Base-by-base conservation (phyloP, 2,113 vertebrate species). In the Guaruba guarouba region DNA sequence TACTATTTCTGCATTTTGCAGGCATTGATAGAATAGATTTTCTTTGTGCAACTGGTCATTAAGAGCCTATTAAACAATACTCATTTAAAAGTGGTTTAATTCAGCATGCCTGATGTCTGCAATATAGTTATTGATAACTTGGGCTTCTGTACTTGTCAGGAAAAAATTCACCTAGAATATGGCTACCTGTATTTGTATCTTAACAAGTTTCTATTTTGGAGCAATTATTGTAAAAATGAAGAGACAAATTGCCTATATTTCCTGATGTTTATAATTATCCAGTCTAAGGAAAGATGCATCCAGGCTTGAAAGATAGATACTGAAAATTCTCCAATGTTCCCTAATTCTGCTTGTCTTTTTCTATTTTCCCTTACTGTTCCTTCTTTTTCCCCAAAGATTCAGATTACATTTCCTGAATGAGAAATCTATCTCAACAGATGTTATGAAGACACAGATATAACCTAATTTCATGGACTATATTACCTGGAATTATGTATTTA, bases 361-460 rank as follows among this genome's bases (percentile, higher is more conserved):
- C 29, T 29, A 5, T 43, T 10, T 79, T 55, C 6, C 2, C 3
- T 4, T 33, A 19, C 3, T 27, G 4, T 13, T 39, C 4, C 2
- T 22, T 8, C 4, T 8, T 28, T 16, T 7, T 5, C 7, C 7
- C 4, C 3, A 6, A 24, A 44, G 3, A 49, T 54, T 61, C 24
- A 54, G 8, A 41, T 31, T 44, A 5, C 1, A 24, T 68, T 76
- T 69, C 7, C 11, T 41, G 28, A 57, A 63, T 27, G 25, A 61
- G 37, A 91, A 87, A 81, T 55, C 27, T 51, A 10, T 57, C 23
- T 74, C 33, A 77, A 41, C 5, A 37, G 41, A 62, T 15, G 59
- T 23, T 48, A 39, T 18, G 41, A 78, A 92, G 92, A 69, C 4
- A 54, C 41, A 61, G 63, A 48, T 23, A 41, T 1, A 82, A 73